These are phyloP conservation scores for Nothoprocta perdicaria DNA, from an alignment of 2,113 vertebrate genomes.

Conservation along the genomic window DNA sequence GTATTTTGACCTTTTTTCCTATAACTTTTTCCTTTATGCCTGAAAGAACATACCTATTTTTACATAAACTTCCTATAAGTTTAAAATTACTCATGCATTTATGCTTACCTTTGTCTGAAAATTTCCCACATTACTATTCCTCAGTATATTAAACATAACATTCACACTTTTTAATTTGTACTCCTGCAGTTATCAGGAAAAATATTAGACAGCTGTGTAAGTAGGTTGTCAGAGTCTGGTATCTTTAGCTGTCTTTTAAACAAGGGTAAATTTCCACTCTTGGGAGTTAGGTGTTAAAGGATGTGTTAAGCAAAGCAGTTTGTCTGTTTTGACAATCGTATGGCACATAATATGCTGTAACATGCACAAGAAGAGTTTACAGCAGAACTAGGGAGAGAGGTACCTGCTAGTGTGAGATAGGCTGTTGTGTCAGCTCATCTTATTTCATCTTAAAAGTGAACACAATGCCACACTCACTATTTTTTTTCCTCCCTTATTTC, in stretches of 20 bases:
- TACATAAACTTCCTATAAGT: not conserved
- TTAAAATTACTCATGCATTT: not conserved
- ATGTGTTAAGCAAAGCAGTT: not conserved
- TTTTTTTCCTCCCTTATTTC: not conserved
- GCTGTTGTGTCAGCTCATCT: not conserved
- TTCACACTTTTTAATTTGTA: not conserved
- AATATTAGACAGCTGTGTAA: not conserved
- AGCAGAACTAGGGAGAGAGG: not conserved
- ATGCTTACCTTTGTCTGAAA: not conserved
- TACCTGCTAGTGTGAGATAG: not conserved
- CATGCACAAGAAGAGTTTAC: rapidly evolving
- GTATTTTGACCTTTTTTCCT: not conserved
- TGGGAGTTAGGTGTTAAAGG: not conserved
- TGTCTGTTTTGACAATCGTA: not conserved
- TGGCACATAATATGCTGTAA: rapidly evolving
- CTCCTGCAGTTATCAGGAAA: not conserved
- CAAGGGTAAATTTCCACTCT: not conserved
- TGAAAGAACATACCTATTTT: not conserved
- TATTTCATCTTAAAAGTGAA: not conserved
- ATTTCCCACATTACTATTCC: not conserved
- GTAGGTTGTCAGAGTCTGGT: not conserved
- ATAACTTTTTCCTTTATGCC: not conserved
- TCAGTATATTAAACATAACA: not conserved
- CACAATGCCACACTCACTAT: not conserved
- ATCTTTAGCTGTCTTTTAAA: not conserved